phyloP scores from a whole-genome alignment of 2,113 vertebrate species.

The Puma concolor region DNA sequence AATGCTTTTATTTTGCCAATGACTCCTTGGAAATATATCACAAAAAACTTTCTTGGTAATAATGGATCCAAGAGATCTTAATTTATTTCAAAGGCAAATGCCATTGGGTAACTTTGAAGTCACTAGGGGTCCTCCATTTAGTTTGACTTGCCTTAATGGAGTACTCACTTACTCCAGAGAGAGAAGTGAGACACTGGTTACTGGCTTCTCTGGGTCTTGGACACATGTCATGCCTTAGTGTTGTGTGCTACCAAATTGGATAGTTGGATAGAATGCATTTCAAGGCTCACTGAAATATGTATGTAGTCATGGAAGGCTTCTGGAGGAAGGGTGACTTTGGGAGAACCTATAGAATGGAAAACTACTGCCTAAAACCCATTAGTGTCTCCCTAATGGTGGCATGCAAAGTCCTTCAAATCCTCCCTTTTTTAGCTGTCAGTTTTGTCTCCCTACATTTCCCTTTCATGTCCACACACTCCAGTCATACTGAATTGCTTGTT shows the following conservation, averaged over 20 bases:
- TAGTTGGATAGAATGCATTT: neutral
- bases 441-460: neutral
- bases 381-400: neutral
- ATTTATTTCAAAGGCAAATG: conserved; percentile 41
- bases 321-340: neutral
- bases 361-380: neutral
- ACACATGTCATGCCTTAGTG: neutral
- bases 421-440: neutral
- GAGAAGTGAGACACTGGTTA: neutral
- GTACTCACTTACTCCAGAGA: neutral
- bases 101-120: neutral
- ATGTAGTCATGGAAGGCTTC: neutral
- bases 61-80: neutral
- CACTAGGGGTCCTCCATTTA: neutral
- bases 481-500: neutral
- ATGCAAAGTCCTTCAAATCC: neutral
- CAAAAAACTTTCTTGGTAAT: neutral
- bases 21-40: neutral
- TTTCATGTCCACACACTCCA: neutral
- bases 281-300: neutral
- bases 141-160: neutral
- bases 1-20: neutral
- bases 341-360: neutral
- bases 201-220: neutral
- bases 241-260: neutral